These are phyloP conservation scores for Drosophila fuyamai DNA, from an alignment of 1,140 invertebrate species.

Conservation along the genomic window DNA sequence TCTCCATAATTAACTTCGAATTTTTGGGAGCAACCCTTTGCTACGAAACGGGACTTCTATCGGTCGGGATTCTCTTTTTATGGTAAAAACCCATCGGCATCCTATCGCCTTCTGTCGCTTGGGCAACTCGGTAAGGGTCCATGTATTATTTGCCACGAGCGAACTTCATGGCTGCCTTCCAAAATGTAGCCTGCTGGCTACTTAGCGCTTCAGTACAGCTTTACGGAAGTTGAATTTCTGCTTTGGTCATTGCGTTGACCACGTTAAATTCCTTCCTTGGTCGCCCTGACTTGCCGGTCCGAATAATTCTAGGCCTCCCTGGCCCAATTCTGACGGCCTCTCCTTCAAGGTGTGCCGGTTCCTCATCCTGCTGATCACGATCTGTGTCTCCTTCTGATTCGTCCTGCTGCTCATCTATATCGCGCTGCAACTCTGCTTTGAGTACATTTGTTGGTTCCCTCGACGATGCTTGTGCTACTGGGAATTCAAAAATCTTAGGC, in stretches of 20 bases:
- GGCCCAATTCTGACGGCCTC: neutral
- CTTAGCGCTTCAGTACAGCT: neutral
- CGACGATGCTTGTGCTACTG: too few relatives aligned
- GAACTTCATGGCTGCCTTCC: conserved; percentile 12
- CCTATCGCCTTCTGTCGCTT: conserved; percentile 10
- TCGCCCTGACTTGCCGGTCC: neutral
- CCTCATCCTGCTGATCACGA: neutral
- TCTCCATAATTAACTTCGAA: conserved; percentile 1
- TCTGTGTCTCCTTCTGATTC: neutral
- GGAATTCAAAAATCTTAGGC: too few relatives aligned
- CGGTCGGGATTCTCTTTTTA: neutral
- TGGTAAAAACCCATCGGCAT: conserved; percentile 4
- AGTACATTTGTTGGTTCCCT: too few relatives aligned
- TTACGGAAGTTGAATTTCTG: neutral
- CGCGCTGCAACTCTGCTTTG: too few relatives aligned
- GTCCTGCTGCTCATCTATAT: too few relatives aligned
- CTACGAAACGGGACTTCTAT: neutral
- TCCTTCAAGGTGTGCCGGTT: neutral
- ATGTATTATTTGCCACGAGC: too few relatives aligned
- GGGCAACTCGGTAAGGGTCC: conserved; percentile 7
- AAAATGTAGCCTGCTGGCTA: conserved; percentile 4
- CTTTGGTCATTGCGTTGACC: neutral
- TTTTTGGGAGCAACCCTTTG: conserved; percentile 7
- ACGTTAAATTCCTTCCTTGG: neutral
- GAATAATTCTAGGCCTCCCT: too few relatives aligned